Base-by-base conservation (phyloP, 2,797 vertebrate genomes). In the Hirundo rustica region DNA sequence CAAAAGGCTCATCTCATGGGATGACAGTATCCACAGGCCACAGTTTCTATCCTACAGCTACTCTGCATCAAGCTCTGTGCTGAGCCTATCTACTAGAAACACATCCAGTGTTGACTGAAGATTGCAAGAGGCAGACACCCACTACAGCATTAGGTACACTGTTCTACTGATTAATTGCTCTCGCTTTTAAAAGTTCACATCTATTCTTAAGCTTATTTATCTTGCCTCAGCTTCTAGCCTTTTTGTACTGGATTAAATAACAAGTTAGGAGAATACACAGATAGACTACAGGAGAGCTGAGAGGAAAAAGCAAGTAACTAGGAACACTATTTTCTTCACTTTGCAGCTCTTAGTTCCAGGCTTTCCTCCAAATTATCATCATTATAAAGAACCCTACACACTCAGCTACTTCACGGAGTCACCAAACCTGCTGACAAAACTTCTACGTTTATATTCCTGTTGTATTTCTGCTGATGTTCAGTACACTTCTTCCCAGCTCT, bases 181-280 rank as follows among this genome's bases (percentile, higher is more conserved):
- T 87, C 3, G 0, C 19, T 76, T 79, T 60, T 71, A 76, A 60
- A 91, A 85, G 32, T 17, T 85, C 50, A 70, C 36, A 50, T 62
- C 57, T 92, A 32, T 55, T 57, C 61, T 92, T 71, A 34, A 51
- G 64, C 34, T 71, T 92, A 58, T 17, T 92, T 86, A 51, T 89
- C 67, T 77, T 77, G 34, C 61, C 50, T 85, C 61, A 88, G 25
- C 14, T 93, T 72, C 76, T n/a, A 42, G 32, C 11, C 26, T 47
- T 88, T 92, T 77, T 34, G 16, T 70, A 73, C 9, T 32, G 30
- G 53, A 61, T 67, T 68, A 77, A 91, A 64, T 50, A 86, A 70
- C 16, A 21, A 68, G 7, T 87, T 51, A 51, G 29, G 13, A 84
- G 40, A 91, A 75, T 2, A 26, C 22, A 47, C 1, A 9, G 18